Conservation (phyloP, 2,797 vertebrate species). For the Sciaenops ocellatus region DNA sequence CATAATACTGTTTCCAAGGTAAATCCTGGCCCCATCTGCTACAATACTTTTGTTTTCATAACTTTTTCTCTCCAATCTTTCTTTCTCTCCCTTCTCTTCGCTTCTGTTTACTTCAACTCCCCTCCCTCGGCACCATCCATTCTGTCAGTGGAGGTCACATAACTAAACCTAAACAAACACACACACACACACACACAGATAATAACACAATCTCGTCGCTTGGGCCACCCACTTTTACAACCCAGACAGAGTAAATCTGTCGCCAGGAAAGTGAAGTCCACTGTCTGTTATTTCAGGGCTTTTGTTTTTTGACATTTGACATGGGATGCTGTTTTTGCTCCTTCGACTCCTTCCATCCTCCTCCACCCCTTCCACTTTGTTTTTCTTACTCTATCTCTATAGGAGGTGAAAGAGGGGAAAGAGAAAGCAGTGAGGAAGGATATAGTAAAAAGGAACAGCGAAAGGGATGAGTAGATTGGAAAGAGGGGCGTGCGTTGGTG, state of each 20-base stretch:
- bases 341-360: constrained; percentile 11
- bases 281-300: constrained; percentile 45
- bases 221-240: constrained; percentile 71
- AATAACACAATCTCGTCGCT: constrained; percentile 43
- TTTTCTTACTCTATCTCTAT: constrained; percentile 54
- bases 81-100: constrained; percentile 19
- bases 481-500: neutral
- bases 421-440: neutral
- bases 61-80: constrained; percentile 60
- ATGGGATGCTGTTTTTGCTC: constrained; percentile 50
- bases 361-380: constrained; percentile 25
- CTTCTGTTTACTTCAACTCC: constrained; percentile 64
- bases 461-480: neutral
- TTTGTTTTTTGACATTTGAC: constrained; percentile 69
- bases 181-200: constrained; percentile 36
- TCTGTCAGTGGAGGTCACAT: constrained; percentile 64
- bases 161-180: constrained; percentile 51
- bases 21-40: constrained; percentile 79
- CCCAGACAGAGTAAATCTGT: constrained; percentile 45
- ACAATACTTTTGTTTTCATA: constrained; percentile 84
- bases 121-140: constrained; percentile 31
- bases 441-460: neutral
- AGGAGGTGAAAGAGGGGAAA: neutral
- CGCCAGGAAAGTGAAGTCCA: constrained; percentile 25
- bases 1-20: constrained; percentile 81